These are phyloP conservation scores for Phytoseiulus persimilis DNA, from an alignment of 2,888 invertebrate genomes.

Conservation along the genomic window DNA sequence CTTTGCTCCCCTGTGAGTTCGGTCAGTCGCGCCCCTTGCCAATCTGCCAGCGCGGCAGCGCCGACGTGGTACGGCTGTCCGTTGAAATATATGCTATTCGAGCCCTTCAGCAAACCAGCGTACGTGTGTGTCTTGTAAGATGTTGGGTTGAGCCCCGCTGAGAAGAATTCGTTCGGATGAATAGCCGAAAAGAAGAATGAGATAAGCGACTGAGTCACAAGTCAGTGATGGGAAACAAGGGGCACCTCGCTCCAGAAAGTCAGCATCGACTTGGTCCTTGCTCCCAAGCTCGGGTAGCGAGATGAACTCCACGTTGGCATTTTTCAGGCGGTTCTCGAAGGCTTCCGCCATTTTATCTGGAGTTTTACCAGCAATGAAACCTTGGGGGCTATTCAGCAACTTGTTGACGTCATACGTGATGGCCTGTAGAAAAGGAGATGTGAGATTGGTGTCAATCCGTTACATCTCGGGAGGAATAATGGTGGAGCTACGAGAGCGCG, in stretches of 20 bases:
- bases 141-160: neutral
- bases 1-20: neutral
- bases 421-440: neutral
- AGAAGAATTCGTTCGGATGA: no score
- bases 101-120: neutral
- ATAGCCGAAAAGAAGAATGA: no score
- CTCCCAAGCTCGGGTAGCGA: neutral
- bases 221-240: neutral
- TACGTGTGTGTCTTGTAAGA: neutral
- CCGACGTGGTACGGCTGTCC: constrained; percentile 27
- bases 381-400: neutral
- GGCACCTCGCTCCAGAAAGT: neutral
- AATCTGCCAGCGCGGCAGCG: neutral
- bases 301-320: neutral
- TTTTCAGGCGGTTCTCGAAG: neutral
- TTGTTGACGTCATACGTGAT: neutral
- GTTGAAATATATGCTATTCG: constrained; percentile 11
- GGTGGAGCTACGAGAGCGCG: no score
- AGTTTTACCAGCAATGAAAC: neutral
- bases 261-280: neutral
- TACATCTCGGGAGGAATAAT: no score
- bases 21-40: constrained; percentile 6
- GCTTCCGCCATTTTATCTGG: neutral
- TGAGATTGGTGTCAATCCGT: no score
- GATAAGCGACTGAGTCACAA: no score